These are phyloP conservation scores for Lerema accius DNA, from an alignment of 1,140 invertebrate species.

Conservation along the genomic window DNA sequence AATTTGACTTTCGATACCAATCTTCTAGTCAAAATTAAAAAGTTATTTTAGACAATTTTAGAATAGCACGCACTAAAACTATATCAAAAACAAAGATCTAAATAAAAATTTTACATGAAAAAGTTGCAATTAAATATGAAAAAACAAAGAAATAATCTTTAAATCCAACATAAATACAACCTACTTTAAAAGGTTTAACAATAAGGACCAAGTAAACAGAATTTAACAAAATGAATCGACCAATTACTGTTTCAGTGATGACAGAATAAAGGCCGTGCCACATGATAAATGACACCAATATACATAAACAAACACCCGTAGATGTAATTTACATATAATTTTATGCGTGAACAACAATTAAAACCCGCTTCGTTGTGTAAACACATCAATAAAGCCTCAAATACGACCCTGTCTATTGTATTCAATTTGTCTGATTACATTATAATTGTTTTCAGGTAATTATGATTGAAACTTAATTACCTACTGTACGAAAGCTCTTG, in stretches of 20 bases:
- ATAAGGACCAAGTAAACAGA: too few relatives aligned
- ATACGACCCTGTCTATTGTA: conserved; percentile 25
- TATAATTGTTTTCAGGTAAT: conserved; percentile 19
- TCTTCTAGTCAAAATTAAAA: too few relatives aligned
- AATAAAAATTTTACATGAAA: too few relatives aligned
- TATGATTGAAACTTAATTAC: conserved; percentile 13
- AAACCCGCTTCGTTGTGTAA: conserved; percentile 25
- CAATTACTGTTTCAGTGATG: conserved; percentile 40
- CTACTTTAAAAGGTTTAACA: too few relatives aligned
- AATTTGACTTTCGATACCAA: too few relatives aligned
- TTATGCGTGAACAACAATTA: conserved; percentile 29
- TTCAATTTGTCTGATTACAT: conserved; percentile 28
- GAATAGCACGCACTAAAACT: too few relatives aligned
- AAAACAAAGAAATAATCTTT: too few relatives aligned
- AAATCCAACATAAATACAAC: too few relatives aligned
- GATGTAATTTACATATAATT: conserved; percentile 26
- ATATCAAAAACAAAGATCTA: too few relatives aligned
- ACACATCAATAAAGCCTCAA: conserved; percentile 30
- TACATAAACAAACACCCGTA: conserved; percentile 26
- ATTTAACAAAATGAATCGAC: conserved; percentile 36
- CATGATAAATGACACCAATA: conserved; percentile 28
- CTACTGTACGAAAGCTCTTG: too few relatives aligned
- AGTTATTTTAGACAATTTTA: too few relatives aligned
- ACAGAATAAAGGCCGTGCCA: conserved; percentile 39
- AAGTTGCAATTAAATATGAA: too few relatives aligned